These are phyloP conservation scores for Ornithoptera priamus DNA, from an alignment of 2,888 invertebrate species.

Conservation along the genomic window DNA sequence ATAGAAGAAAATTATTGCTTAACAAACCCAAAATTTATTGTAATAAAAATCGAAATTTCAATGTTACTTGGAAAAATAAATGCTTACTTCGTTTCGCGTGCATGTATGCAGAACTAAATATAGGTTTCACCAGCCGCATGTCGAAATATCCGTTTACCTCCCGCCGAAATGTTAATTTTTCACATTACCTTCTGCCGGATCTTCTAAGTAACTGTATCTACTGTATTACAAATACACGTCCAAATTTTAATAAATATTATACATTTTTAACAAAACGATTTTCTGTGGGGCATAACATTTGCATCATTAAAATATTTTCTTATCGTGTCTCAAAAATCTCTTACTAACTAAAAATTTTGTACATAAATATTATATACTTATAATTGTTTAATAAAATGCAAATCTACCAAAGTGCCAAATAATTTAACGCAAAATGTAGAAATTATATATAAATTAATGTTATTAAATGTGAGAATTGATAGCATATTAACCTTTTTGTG, in stretches of 20 bases:
- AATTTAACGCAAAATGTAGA: neutral
- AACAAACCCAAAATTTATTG: neutral
- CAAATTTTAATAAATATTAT: neutral
- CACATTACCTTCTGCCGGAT: no score
- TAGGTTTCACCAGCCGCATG: conserved; percentile 30
- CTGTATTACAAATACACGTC: neutral
- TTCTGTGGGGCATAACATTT: no score
- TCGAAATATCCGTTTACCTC: conserved; percentile 42
- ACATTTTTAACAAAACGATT: no score
- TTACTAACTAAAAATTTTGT: neutral
- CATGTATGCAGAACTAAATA: conserved; percentile 14
- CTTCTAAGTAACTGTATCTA: neutral
- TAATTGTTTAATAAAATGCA: neutral
- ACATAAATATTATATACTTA: no score
- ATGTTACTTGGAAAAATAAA: neutral
- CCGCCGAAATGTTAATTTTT: conserved; percentile 30
- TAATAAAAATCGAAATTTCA: neutral
- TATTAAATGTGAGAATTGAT: neutral
- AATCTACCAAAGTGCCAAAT: neutral
- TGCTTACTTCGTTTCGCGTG: neutral
- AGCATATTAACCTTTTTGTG: conserved; percentile 2
- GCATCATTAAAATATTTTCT: no score
- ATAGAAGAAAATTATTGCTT: no score
- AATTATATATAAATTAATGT: neutral
- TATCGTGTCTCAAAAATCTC: neutral